These are phyloP conservation scores for Pteropus rufus DNA, from an alignment of 2,797 vertebrate genomes.

Conservation along the genomic window DNA sequence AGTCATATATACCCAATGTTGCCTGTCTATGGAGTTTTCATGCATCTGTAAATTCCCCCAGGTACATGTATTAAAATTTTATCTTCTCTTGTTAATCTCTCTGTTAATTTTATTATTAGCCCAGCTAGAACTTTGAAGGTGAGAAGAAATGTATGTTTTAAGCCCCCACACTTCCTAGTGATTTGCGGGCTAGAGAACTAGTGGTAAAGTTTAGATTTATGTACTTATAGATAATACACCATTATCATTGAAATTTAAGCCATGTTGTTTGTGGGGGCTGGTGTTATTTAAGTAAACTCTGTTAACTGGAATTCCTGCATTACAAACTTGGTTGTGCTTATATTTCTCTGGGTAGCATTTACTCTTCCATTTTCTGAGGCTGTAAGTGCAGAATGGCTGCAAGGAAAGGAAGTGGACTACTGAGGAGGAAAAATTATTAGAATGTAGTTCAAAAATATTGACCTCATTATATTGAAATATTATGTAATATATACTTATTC, in stretches of 20 bases:
- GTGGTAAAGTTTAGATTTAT: background rate
- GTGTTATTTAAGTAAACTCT: background rate
- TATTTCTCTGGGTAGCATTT: background rate
- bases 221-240: background rate
- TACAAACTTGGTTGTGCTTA: background rate
- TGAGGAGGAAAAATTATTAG: background rate
- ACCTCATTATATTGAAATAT: background rate
- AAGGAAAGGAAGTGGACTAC: background rate
- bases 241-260: background rate
- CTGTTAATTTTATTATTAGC: too few relatives aligned
- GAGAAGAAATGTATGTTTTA: too few relatives aligned
- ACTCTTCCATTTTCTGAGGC: background rate
- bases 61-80: too few relatives aligned
- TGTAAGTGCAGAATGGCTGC: background rate
- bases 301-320: background rate
- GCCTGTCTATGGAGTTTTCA: too few relatives aligned
- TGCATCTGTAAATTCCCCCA: too few relatives aligned
- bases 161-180: background rate
- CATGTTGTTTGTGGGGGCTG: background rate
- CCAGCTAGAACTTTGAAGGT: too few relatives aligned
- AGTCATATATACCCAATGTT: too few relatives aligned
- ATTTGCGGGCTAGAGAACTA: background rate
- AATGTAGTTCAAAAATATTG: background rate
- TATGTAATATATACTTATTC: background rate
- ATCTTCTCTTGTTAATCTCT: too few relatives aligned